Base-by-base conservation (phyloP, 2,797 vertebrate species). In the Botia almorhae region DNA sequence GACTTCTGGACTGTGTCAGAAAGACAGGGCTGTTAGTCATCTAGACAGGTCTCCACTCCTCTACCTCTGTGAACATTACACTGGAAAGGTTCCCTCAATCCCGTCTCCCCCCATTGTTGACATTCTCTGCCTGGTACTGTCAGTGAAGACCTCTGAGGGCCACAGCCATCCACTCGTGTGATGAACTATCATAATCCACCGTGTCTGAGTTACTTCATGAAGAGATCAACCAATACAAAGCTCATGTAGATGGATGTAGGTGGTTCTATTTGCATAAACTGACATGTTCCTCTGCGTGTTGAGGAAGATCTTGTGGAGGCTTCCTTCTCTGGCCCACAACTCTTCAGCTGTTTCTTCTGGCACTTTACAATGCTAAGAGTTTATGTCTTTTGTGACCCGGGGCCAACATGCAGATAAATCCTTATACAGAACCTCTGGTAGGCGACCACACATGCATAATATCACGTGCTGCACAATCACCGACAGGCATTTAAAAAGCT, bases 11-110 rank as follows among this genome's bases (percentile, higher is more conserved):
- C 85, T 85, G 83, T 87, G 51, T 89, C 88, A 89, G 79, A 61
- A 53, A 74, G 86, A 86, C 87, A 87, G 84, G 76, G 48, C 78
- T 85, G 86, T 89, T 79, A 82, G 73, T 89, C 88, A 88, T 85
- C 69, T 78, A 82, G 87, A 89, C 88, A 89, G 86, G 72, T 67
- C 56, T 80, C 69, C 74, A 83, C 88, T 87, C 88, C 85, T 83
- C 65, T 48, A 81, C 78, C 82, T 33, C 60, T 67, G 71, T 79
- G 74, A 53, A 75, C 82, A 82, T 82, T 83, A 81, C 86, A 81
- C 83, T 63, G 67, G 71, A 78, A 74, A 82, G 74, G 77, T 81
- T 82, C 81, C 70, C 74, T 82, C 72, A 60, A 81, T 74, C 69
- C 64, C 79, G 71, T 61, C 78, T 79, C 46, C 58, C 69, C 82